These are phyloP conservation scores for Agrypnia vestita DNA, from an alignment of 1,140 invertebrate genomes.

Conservation along the genomic window DNA sequence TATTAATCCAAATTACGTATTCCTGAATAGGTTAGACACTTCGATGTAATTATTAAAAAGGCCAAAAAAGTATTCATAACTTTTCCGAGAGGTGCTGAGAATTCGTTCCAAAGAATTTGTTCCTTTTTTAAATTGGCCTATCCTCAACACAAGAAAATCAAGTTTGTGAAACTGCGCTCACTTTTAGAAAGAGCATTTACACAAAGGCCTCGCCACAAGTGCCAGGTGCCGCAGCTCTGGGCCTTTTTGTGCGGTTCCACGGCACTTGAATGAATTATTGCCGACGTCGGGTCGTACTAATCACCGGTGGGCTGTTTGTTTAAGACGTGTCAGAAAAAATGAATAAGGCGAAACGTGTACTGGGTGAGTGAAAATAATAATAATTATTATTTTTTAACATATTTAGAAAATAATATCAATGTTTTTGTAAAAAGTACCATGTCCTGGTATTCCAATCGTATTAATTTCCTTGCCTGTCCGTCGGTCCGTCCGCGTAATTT, in stretches of 20 bases:
- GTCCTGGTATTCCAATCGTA: too few relatives aligned
- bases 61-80: neutral
- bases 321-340: conserved; percentile 61
- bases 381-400: neutral
- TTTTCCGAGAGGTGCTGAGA: neutral
- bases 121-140: conserved; percentile 27
- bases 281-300: conserved; percentile 15
- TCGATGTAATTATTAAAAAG: neutral
- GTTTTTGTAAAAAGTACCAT: too few relatives aligned
- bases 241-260: conserved; percentile 1
- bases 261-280: neutral
- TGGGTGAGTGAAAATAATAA: conserved; percentile 11
- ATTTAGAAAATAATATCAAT: too few relatives aligned
- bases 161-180: too few relatives aligned
- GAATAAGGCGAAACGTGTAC: conserved; percentile 42
- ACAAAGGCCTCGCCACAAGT: too few relatives aligned
- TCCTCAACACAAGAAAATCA: conserved; percentile 4
- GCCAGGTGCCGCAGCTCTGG: neutral
- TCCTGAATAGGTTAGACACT: too few relatives aligned
- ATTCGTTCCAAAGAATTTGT: conserved; percentile 20
- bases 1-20: too few relatives aligned
- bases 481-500: too few relatives aligned
- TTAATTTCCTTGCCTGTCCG: too few relatives aligned
- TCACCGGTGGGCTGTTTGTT: conserved; percentile 58
- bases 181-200: too few relatives aligned